These are phyloP conservation scores for Cygnus olor DNA, from an alignment of 2,797 vertebrate genomes.

Conservation along the genomic window DNA sequence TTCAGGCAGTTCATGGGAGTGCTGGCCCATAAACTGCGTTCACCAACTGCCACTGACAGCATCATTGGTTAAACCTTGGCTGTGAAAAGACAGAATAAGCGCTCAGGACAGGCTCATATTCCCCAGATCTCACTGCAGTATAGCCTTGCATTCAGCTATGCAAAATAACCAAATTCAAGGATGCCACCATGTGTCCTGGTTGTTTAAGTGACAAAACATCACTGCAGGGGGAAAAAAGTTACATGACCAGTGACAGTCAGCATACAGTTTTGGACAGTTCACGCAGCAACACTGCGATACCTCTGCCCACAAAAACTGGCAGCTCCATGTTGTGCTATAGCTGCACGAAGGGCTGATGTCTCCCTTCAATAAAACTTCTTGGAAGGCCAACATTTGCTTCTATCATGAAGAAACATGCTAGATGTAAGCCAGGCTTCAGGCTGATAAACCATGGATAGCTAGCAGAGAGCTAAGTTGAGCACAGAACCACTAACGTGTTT, in stretches of 20 bases:
- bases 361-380: not conserved
- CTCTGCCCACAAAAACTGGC: not conserved
- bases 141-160: not conserved
- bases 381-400: not conserved
- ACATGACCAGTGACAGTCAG: not conserved
- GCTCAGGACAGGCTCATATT: not conserved
- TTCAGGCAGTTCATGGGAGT: not conserved
- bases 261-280: not conserved
- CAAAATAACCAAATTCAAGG: not conserved
- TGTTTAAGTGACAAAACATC: not conserved
- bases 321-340: not conserved
- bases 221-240: not conserved
- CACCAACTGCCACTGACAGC: not conserved
- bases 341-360: not conserved
- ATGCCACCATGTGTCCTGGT: not conserved
- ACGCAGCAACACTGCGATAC: accelerated
- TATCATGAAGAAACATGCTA: not conserved
- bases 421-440: not conserved
- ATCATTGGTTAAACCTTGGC: conserved; percentile 18
- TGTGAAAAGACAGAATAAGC: not conserved
- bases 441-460: not conserved
- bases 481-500: not conserved
- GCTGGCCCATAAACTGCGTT: not conserved
- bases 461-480: not conserved
- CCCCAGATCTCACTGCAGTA: conserved; percentile 6